Base-by-base conservation (phyloP, 2,888 invertebrate species). In the Bombyx huttoni region DNA sequence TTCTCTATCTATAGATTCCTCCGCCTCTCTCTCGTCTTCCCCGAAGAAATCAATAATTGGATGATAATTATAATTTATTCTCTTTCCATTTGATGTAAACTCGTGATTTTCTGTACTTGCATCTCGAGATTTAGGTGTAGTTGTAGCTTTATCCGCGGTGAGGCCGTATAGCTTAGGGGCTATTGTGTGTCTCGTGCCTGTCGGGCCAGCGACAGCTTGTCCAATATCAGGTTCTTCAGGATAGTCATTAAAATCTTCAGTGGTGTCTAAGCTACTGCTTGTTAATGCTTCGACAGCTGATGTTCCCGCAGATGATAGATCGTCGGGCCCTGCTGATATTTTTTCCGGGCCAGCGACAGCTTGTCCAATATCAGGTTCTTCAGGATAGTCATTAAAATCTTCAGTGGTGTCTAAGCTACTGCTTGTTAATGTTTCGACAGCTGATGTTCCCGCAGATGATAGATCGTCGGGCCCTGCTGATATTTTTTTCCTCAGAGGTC, bases 11-110 rank as follows among this genome's bases (percentile, higher is more conserved):
- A 84, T 82, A 12, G 80, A 77, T 46, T 73, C 73, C 49, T 78
- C 73, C 49, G 58, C 62, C 46, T 76, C 76, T 59, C 75, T 78
- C 46, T 70, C 78, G 35, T 71, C 74, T 50, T 84, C 86, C 58
- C 90, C 91, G 71, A 94, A 94, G 71, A 94, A 95, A 67, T 94
- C 94, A 60, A 94, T 94, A 49, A 95, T 95, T 1, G 94, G 94
- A 76, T 95, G 95, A 65, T 95, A 95, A 69, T 92, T 94, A 69
- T 94, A 95, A 79, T 95, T 95, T 47, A 94, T 90, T 65, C 92
- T 89, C 65, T 91, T 89, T 13, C 75, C 75, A 54, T 74, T 78
- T 0, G 69, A 59, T 14, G 65, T 63, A 13, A 67, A 66, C 49
- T 71, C 70, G 51, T 81, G 76, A 48, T 68, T 72, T 3, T 54